A percentile compares a stretch with the other conserved stretches of the same genome.
Evolutionary conservation across 2,113 vertebrate species (phyloP).

Genomic region (Triplophysa siluroides): DNA sequence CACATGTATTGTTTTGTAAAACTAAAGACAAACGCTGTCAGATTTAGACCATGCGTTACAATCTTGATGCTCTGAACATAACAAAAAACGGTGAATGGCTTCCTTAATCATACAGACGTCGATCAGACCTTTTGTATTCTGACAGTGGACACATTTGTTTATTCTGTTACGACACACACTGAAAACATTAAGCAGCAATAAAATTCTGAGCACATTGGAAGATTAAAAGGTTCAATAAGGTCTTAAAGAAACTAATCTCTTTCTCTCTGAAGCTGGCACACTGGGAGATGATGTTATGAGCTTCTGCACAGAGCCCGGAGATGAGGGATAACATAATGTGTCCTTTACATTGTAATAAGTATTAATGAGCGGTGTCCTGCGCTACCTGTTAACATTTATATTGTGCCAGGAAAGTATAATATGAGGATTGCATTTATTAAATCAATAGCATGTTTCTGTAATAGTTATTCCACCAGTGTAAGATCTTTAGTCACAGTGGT

Average conservation of each 20-base stretch:
- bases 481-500: too few relatives aligned
- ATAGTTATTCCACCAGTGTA: not conserved
- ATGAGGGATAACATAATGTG: slow-evolving; percentile 30
- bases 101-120: not conserved
- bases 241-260: slow-evolving; percentile 47
- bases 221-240: slow-evolving; percentile 48
- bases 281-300: slow-evolving; percentile 36
- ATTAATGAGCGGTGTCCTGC: slow-evolving; percentile 6
- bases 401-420: not conserved
- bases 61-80: not conserved
- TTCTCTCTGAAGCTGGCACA: slow-evolving; percentile 32
- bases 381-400: slow-evolving; percentile 20
- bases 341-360: slow-evolving; percentile 16
- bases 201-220: slow-evolving; percentile 23
- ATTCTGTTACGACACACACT: slow-evolving; percentile 25
- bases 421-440: too few relatives aligned
- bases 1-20: not conserved
- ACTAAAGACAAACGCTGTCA: not conserved
- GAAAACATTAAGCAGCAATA: slow-evolving; percentile 16
- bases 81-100: not conserved
- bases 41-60: not conserved
- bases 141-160: slow-evolving; percentile 2
- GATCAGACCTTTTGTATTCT: slow-evolving; percentile 7
- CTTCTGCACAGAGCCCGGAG: slow-evolving; percentile 34
- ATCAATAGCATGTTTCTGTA: not conserved